These are phyloP conservation scores for Porites rus DNA, from an alignment of 92 coral and sea anemone species.

Conservation along the genomic window DNA sequence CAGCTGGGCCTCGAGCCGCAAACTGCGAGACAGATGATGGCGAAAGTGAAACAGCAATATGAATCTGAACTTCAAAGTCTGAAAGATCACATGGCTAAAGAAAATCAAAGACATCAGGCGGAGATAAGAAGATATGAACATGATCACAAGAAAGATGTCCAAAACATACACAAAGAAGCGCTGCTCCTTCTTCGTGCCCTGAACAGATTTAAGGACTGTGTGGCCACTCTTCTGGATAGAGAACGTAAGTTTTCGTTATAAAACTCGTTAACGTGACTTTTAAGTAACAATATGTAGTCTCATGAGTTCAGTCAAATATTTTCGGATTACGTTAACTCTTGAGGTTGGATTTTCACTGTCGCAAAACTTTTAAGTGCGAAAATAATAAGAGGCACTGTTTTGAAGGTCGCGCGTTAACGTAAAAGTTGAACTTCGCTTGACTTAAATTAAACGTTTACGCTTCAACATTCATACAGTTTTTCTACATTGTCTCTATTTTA, in stretches of 20 bases:
- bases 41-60: slow-evolving; percentile 88
- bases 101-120: slow-evolving; percentile 85
- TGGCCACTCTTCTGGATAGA: slow-evolving; percentile 86
- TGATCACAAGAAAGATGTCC: slow-evolving; percentile 88
- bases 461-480: too few relatives aligned
- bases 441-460: too few relatives aligned
- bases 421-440: too few relatives aligned
- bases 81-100: slow-evolving; percentile 79
- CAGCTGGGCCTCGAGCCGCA: slow-evolving; percentile 75
- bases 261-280: too few relatives aligned
- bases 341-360: too few relatives aligned
- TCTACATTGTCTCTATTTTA: too few relatives aligned
- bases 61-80: slow-evolving; percentile 91
- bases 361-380: too few relatives aligned
- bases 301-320: too few relatives aligned
- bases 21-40: slow-evolving; percentile 95
- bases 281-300: too few relatives aligned
- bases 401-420: too few relatives aligned
- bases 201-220: slow-evolving; percentile 92
- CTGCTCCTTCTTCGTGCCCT: slow-evolving; percentile 85
- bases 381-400: too few relatives aligned
- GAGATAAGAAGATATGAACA: slow-evolving; percentile 84
- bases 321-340: too few relatives aligned
- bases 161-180: slow-evolving; percentile 91
- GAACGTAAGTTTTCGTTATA: slow-evolving; percentile 77